A percentile compares a stretch with the other conserved stretches of the same genome.
Conservation (phyloP, 2,113 vertebrate genomes). For the Ochotona curzoniae region DNA sequence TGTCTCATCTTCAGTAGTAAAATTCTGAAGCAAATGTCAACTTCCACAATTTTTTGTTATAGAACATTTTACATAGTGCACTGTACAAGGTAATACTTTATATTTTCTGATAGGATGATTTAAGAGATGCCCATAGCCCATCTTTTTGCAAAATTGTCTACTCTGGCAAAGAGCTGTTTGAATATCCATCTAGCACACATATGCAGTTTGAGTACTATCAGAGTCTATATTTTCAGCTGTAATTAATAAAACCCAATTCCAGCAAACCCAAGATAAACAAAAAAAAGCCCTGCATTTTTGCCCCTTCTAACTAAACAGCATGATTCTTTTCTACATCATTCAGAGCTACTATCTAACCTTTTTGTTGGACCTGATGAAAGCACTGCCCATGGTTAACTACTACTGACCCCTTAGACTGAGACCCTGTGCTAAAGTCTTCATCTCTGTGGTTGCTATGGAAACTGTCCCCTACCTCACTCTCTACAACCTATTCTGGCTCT, state of each 20-base stretch:
- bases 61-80: background rate
- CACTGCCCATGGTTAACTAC: constrained; percentile 50
- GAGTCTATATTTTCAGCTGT: background rate
- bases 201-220: background rate
- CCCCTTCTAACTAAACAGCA: background rate
- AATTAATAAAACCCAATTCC: constrained; percentile 50
- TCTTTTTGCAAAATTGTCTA: background rate
- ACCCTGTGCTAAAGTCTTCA: constrained; percentile 45
- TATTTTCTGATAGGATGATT: background rate
- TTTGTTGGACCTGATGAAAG: constrained; percentile 60
- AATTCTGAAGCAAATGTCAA: constrained; percentile 27
- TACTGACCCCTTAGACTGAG: constrained; percentile 48
- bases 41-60: background rate
- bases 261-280: constrained; percentile 5
- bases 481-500: constrained; percentile 53
- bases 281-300: constrained; percentile 13
- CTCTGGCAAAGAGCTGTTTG: constrained; percentile 7
- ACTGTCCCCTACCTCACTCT: constrained; percentile 44
- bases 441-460: constrained; percentile 70
- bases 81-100: background rate
- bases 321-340: constrained; percentile 2
- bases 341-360: constrained; percentile 47
- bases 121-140: background rate
- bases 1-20: background rate
- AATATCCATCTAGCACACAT: background rate